Percentiles rank a stretch among this genome's conserved stretches.
Evolutionary conservation across 2,113 vertebrate genomes (phyloP).

Genomic region (Trogon surrucura): DNA sequence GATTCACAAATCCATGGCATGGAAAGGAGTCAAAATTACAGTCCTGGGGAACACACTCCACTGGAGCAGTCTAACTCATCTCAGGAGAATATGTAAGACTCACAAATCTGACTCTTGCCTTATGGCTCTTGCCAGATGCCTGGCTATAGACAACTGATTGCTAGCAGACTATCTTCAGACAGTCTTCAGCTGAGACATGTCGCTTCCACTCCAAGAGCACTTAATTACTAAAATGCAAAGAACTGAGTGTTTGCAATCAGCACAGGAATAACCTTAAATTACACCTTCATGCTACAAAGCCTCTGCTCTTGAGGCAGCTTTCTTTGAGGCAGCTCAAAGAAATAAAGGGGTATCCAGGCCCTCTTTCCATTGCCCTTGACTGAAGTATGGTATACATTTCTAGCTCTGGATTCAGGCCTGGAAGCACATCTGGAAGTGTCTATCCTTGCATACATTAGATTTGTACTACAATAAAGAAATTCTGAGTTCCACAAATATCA

Average conservation of each 20-base stretch:
- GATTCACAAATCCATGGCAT: neutral
- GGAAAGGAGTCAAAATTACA: neutral
- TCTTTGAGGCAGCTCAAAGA: neutral
- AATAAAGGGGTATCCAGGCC: neutral
- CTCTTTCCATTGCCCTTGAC: neutral
- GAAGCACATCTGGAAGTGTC: slow-evolving; percentile 20
- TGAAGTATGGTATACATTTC: neutral
- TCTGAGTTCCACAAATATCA: neutral
- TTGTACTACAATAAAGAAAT: neutral
- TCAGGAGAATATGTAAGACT: neutral
- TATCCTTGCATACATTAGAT: neutral
- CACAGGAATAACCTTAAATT: slow-evolving; percentile 10
- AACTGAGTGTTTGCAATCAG: neutral
- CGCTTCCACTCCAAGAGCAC: neutral
- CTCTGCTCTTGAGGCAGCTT: neutral
- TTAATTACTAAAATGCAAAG: slow-evolving; percentile 21
- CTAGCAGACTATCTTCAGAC: neutral
- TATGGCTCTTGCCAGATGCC: neutral
- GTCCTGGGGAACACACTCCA: neutral
- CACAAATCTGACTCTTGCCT: neutral
- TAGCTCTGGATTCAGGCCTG: slow-evolving; percentile 14
- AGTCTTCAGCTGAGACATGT: neutral
- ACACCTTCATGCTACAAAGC: neutral
- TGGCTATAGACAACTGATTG: neutral
- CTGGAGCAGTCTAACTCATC: neutral